Percentiles rank a stretch among this genome's conserved stretches.
These are phyloP conservation scores for Marasmarcha lunaedactyla DNA, from an alignment of 2,888 invertebrate species.

Conservation along the genomic window DNA sequence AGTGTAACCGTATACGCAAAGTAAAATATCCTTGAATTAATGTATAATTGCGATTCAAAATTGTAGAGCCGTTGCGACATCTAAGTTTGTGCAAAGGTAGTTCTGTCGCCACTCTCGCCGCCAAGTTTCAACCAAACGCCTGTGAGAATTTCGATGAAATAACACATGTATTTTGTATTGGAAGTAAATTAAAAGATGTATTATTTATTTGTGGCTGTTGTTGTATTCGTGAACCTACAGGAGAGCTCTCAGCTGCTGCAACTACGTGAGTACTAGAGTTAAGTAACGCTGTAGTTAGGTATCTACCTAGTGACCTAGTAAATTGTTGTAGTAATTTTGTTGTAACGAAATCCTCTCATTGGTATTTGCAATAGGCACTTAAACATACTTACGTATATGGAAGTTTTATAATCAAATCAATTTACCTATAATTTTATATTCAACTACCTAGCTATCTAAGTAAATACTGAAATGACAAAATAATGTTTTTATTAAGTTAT, in stretches of 20 bases:
- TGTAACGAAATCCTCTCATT: too few relatives aligned
- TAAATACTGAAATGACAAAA: too few relatives aligned
- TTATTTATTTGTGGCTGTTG: conserved; percentile 21
- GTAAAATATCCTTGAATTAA: conserved; percentile 1
- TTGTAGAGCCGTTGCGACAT: not conserved
- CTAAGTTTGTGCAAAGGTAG: not conserved
- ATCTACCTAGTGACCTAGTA: too few relatives aligned
- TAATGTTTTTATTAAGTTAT: too few relatives aligned
- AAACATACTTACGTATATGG: too few relatives aligned
- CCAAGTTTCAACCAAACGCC: not conserved
- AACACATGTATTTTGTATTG: not conserved
- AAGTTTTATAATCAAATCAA: too few relatives aligned
- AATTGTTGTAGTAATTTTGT: too few relatives aligned
- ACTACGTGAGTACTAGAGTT: conserved; percentile 40
- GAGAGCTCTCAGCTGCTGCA: conserved; percentile 43
- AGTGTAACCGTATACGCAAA: not conserved
- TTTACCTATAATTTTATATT: too few relatives aligned
- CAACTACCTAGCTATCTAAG: too few relatives aligned
- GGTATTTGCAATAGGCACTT: too few relatives aligned
- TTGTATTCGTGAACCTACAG: conserved; percentile 31
- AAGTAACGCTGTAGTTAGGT: too few relatives aligned
- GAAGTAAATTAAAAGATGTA: not conserved
- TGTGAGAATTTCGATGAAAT: too few relatives aligned
- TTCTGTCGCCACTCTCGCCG: not conserved
- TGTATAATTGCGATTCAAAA: not conserved